Conservation (phyloP, 2,888 invertebrate species). For the Chrysodeixis includens region DNA sequence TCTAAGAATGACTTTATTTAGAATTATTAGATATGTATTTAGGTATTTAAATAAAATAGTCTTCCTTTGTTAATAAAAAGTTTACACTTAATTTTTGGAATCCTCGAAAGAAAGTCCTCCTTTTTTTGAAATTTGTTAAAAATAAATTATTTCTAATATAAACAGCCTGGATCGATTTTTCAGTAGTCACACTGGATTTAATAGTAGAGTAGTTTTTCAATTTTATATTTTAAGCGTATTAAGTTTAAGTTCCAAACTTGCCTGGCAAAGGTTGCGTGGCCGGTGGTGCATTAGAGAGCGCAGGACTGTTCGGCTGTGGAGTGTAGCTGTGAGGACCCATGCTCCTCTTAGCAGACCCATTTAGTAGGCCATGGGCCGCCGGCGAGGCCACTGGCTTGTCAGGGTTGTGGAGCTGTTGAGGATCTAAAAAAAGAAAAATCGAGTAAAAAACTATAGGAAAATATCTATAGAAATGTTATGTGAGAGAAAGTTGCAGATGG, state of each 20-base stretch:
- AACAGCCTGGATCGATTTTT: no score
- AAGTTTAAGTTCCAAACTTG: slow-evolving; percentile 58
- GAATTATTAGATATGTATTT: no score
- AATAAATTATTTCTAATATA: no score
- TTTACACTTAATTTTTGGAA: no score
- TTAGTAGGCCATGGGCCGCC: slow-evolving; percentile 93
- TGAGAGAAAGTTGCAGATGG: not conserved
- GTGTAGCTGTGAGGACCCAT: slow-evolving; percentile 93
- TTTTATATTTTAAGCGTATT: no score
- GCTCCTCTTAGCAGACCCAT: slow-evolving; percentile 91
- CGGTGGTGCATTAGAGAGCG: slow-evolving; percentile 85
- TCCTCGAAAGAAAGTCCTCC: no score
- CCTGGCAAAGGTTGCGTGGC: slow-evolving; percentile 88
- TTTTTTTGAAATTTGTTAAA: no score
- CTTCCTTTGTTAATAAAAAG: no score
- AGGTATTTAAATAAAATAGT: no score
- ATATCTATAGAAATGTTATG: not conserved
- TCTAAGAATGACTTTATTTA: not conserved
- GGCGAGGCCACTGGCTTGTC: slow-evolving; percentile 92
- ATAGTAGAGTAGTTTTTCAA: no score
- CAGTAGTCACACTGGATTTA: no score
- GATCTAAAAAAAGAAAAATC: slow-evolving; percentile 59
- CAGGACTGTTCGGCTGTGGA: slow-evolving; percentile 90
- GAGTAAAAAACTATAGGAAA: not conserved
- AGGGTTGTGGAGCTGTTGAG: slow-evolving; percentile 61